Conservation (phyloP, 2,113 vertebrate species). For the Herpetotheres cachinnans region DNA sequence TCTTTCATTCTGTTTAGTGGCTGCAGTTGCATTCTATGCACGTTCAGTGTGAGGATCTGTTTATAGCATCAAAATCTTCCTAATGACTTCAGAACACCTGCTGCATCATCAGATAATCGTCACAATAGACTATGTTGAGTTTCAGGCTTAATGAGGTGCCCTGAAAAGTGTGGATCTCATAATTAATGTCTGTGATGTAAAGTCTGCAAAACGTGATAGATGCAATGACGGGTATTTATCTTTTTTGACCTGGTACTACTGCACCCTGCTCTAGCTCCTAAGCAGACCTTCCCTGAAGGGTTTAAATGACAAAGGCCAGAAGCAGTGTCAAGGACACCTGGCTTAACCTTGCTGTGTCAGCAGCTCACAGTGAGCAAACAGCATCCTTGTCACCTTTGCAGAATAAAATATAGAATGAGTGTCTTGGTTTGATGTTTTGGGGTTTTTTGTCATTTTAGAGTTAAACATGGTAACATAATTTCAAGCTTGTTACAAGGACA, state of each 20-base stretch:
- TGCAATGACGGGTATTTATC: not conserved
- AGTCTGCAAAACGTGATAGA: not conserved
- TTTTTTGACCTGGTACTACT: not conserved
- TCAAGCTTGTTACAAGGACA: not conserved
- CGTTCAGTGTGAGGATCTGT: not conserved
- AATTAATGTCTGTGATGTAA: not conserved
- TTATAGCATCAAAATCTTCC: not conserved
- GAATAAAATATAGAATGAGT: not conserved
- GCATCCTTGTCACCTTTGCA: not conserved
- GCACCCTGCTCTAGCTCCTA: not conserved
- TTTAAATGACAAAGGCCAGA: not conserved
- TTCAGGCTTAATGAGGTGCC: not conserved
- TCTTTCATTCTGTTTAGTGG: not conserved
- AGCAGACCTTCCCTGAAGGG: not conserved
- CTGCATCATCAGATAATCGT: not conserved
- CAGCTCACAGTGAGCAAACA: not conserved
- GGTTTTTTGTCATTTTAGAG: not conserved
- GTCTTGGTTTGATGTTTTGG: not conserved
- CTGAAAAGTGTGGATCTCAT: not conserved
- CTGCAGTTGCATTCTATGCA: fast-evolving
- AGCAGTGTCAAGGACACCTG: not conserved
- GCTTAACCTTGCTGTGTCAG: not conserved
- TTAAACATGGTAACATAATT: not conserved
- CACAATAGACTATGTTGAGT: not conserved
- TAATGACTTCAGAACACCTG: not conserved